A percentile compares a stretch with the other conserved stretches of the same genome.
Evolutionary conservation across 2,888 invertebrate species (phyloP).

Genomic region (Macrosoma leucophasiata): DNA sequence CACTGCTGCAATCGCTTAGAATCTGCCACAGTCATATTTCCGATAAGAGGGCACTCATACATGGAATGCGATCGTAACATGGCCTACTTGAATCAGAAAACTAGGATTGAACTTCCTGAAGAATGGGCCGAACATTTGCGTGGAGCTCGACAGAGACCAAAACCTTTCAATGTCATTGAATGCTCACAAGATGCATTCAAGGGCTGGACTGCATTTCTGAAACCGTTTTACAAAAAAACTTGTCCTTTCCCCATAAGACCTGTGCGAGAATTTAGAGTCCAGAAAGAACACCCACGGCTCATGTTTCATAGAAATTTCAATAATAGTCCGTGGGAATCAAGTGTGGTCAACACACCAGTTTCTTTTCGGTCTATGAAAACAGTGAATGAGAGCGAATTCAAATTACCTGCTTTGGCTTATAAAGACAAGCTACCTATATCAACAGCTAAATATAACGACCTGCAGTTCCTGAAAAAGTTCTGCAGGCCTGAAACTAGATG

Average conservation of each 20-base stretch:
- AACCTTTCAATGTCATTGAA: slow-evolving; percentile 9
- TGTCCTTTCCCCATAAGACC: slow-evolving; percentile 14
- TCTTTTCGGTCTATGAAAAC: slow-evolving; percentile 16
- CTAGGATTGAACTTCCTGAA: slow-evolving; percentile 14
- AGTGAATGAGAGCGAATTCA: slow-evolving; percentile 10
- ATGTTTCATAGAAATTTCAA: slow-evolving; percentile 17
- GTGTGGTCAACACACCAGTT: slow-evolving; percentile 17
- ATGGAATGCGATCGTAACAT: slow-evolving; percentile 3
- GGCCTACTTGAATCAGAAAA: slow-evolving; percentile 11
- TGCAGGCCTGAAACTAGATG: slow-evolving; percentile 7
- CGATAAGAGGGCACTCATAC: slow-evolving; percentile 25
- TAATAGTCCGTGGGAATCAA: slow-evolving; percentile 17
- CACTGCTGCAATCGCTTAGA: slow-evolving; percentile 21
- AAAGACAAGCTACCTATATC: slow-evolving; percentile 16
- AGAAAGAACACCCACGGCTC: slow-evolving; percentile 15
- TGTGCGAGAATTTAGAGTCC: slow-evolving; percentile 13
- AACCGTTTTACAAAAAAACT: slow-evolving; percentile 14
- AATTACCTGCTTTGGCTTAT: slow-evolving; percentile 16
- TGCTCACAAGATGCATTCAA: slow-evolving; percentile 12
- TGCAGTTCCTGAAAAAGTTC: slow-evolving; percentile 16
- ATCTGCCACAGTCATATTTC: slow-evolving; percentile 26
- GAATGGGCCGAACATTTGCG: slow-evolving; percentile 13
- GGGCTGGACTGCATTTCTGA: slow-evolving; percentile 16
- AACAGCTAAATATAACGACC: slow-evolving; percentile 17
- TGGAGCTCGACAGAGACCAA: slow-evolving; percentile 12